Base-by-base conservation (phyloP, 2,113 vertebrate genomes). In the Tichodroma muraria region DNA sequence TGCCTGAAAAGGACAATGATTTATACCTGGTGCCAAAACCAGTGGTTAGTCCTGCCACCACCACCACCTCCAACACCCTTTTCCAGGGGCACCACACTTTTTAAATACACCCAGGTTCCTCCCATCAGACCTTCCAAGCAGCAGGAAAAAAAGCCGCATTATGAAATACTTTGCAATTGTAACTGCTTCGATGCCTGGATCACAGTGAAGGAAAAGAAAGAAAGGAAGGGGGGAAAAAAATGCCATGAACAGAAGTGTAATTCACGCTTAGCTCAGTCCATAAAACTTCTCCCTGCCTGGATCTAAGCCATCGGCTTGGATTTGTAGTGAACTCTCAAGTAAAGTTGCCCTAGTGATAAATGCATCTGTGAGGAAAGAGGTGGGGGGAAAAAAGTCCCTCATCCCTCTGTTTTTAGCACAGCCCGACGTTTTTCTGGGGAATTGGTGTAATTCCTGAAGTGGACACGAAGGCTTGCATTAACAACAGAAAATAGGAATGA, bases 181-280 rank as follows among this genome's bases (percentile, higher is more conserved):
- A 47, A 63, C 85, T 47, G 61, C 73, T 71, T 81, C 4, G 0
- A 30, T 88, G 72, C 59, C 50, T 73, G n/a, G 81, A 27, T 57
- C 69, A 37, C 66, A 65, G 45, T 13, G 15, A 59, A 27, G 21
- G 25, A 24, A 56, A 64, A 64, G 20, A 33, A 64, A 35, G 44
- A 5, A 50, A 31, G 3, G 4, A 68, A n/a, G 9, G 4, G 6
- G 7, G 5, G 1, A 2, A 27, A n/a, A 18, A 24, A 30, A 37
- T 17, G 44, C 30, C 6, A 2, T 72, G 65, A 90, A 69, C 80
- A 60, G 71, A 90, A 89, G 89, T 65, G 89, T 87, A 95, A 92
- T 89, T 95, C 95, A 94, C 40, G 1, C 95, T 97, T 96, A 96
- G 93, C 87, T 94, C 95, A 94, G 84, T 76, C 94, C 61, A 94